Base-by-base conservation (phyloP, 2,113 vertebrate genomes). In the Pionites leucogaster region DNA sequence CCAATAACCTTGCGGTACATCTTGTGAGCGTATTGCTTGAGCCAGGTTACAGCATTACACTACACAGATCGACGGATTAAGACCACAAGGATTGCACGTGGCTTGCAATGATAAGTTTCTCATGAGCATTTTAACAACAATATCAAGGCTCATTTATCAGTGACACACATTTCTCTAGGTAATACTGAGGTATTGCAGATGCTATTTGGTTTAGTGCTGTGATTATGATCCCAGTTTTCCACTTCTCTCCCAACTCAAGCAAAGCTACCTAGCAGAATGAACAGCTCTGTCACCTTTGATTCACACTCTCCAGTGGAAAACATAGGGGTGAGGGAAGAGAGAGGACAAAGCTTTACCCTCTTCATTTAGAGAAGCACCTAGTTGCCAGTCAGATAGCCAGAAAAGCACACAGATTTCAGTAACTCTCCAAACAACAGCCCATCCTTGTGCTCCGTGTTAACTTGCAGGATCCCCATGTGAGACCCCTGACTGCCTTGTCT, bases 61-160 rank as follows among this genome's bases (percentile, higher is more conserved):
- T 23, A 35, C 5, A 53, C 12, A 50, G 23, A 55, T 2, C 3
- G 9, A 46, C 7, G 35, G 6, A 0, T 23, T 44, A 63, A 65
- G 47, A 59, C 5, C 8, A 46, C n/a, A 67, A 29, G n/a, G 49
- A n/a, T 9, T 68, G 41, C n/a, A 47, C 15, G 7, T 13, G 39
- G 46, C 37, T 63, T 67, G 41, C 10, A 2, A 88, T 12, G 14
- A 24, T 37, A 71, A 91, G 27, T 22, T 83, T 49, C 59, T 25
- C 44, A 11, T 1, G 12, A 67, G 39, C 44, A 33, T 67, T 90
- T 67, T 44, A 67, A 41, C 31, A 64, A 57, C 9, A 82, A 13
- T 57, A 87, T 39, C 19, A 67, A 55, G 27, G 29, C 23, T 64
- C 46, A 27, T 68, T 74, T 83, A 74, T 65, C 52, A 46, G 44